A percentile compares a stretch with the other conserved stretches of the same genome.
Conservation (phyloP, 35 echinoderm and acorn worm genomes). For the Amphiura filiformis region DNA sequence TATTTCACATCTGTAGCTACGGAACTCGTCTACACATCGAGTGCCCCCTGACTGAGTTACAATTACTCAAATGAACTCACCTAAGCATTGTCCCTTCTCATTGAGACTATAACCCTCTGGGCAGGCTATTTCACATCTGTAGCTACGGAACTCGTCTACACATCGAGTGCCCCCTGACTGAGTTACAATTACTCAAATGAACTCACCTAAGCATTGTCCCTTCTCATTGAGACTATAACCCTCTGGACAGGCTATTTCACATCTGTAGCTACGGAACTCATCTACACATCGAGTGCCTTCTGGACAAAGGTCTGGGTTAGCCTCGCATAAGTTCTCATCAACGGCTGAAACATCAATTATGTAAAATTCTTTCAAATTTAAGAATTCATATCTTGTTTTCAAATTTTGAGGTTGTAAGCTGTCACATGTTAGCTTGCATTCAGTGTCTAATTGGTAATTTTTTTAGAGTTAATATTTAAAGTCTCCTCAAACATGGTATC, state of each 20-base stretch:
- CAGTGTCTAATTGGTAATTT: too few species aligned
- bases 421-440: too few species aligned
- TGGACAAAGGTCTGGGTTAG: slow-evolving; percentile 14
- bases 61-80: too few species aligned
- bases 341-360: not conserved
- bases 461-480: too few species aligned
- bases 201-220: not conserved
- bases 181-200: too few species aligned
- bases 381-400: too few species aligned
- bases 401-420: too few species aligned
- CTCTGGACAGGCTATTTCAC: not conserved
- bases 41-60: too few species aligned
- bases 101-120: not conserved
- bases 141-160: not conserved
- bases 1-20: too few species aligned
- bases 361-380: too few species aligned
- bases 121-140: not conserved
- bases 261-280: not conserved
- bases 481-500: too few species aligned
- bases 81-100: not conserved
- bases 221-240: not conserved
- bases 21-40: too few species aligned
- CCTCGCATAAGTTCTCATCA: slow-evolving; percentile 18
- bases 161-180: slow-evolving; percentile 5
- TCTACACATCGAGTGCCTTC: slow-evolving; percentile 8